These are phyloP conservation scores for Diarsia dahlii DNA, from an alignment of 2,888 invertebrate species.

Conservation along the genomic window DNA sequence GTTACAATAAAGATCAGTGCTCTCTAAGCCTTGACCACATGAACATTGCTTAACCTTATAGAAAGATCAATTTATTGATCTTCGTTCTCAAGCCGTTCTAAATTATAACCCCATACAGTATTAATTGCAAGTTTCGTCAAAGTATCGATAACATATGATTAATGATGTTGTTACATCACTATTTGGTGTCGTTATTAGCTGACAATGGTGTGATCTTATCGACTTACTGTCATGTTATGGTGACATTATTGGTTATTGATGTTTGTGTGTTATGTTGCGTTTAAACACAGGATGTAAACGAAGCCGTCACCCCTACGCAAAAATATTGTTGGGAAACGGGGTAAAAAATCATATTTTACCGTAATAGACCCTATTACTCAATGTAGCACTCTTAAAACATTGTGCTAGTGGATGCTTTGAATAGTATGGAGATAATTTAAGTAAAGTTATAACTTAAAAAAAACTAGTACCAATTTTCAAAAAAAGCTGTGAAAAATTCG, in stretches of 20 bases:
- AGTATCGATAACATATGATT: constrained; percentile 49
- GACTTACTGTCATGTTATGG: constrained; percentile 14
- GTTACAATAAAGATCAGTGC: constrained; percentile 26
- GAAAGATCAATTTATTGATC: constrained; percentile 35
- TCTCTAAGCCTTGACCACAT: constrained; percentile 37
- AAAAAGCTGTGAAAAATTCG: too few species aligned
- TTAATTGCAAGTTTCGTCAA: constrained; percentile 46
- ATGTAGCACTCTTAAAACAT: too few species aligned
- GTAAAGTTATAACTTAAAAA: too few species aligned
- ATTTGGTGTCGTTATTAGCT: background rate
- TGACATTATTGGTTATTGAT: constrained; percentile 1
- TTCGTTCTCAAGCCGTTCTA: constrained; percentile 40
- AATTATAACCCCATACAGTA: constrained; percentile 43
- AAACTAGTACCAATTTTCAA: too few species aligned
- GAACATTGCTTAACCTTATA: constrained; percentile 34
- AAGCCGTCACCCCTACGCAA: too few species aligned
- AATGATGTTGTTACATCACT: constrained; percentile 42
- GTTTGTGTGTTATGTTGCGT: background rate
- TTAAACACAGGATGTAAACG: background rate
- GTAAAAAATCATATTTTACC: too few species aligned
- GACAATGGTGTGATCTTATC: constrained; percentile 33
- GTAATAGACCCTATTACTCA: too few species aligned
- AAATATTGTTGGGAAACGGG: too few species aligned
- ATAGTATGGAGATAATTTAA: too few species aligned
- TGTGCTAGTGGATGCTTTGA: too few species aligned